Conservation (phyloP, 2,888 invertebrate species). For the Hoplodrina ambigua region DNA sequence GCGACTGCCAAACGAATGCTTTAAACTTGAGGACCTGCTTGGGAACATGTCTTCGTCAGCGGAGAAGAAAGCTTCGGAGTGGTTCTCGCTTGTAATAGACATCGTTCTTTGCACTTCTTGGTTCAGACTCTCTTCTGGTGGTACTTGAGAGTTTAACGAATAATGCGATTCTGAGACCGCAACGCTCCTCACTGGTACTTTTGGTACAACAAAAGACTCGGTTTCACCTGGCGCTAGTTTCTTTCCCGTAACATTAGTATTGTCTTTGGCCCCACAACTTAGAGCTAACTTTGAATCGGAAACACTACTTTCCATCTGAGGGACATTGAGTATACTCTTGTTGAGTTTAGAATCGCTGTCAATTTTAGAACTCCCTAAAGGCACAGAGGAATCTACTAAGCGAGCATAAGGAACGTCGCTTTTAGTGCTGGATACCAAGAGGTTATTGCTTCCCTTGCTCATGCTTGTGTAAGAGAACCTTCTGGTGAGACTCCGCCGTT, state of each 20-base stretch:
- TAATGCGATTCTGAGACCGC: conserved; percentile 93
- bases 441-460: conserved; percentile 85
- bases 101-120: conserved; percentile 95
- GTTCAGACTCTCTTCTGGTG: conserved; percentile 90
- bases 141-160: conserved; percentile 90
- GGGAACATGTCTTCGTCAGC: conserved; percentile 96
- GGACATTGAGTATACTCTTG: conserved; percentile 89
- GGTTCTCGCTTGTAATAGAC: conserved; percentile 97
- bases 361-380: conserved; percentile 90
- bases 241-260: conserved; percentile 75
- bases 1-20: conserved; percentile 91
- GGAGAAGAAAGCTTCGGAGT: conserved; percentile 97
- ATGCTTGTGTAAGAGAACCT: conserved; percentile 88
- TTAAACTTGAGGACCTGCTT: conserved; percentile 92
- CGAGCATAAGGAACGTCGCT: conserved; percentile 95
- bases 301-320: conserved; percentile 94
- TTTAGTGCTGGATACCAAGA: conserved; percentile 84
- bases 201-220: conserved; percentile 81
- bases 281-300: conserved; percentile 96
- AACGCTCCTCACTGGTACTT: conserved; percentile 86
- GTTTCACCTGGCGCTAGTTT: conserved; percentile 73
- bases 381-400: conserved; percentile 92
- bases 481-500: conserved; percentile 85
- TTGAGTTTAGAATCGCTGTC: conserved; percentile 93
- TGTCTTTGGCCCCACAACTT: conserved; percentile 92